Evolutionary conservation across 2,888 invertebrate species (phyloP).

Genomic region (Troilus luridus): DNA sequence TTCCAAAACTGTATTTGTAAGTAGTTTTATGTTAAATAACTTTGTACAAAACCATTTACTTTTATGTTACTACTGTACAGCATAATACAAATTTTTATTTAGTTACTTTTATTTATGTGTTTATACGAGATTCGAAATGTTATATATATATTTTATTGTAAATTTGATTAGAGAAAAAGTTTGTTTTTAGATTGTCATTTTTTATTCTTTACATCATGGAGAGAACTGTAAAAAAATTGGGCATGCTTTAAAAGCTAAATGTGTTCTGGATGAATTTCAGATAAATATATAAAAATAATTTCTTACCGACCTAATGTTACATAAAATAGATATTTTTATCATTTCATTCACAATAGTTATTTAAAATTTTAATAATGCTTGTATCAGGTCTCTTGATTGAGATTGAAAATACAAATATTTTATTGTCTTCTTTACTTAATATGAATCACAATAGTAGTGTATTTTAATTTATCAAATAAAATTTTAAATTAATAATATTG

Average conservation of each 20-base stretch:
- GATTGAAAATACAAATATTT: slow-evolving; percentile 41
- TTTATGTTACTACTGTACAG: slow-evolving; percentile 59
- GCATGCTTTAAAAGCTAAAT: slow-evolving; percentile 59
- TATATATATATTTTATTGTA: slow-evolving; percentile 64
- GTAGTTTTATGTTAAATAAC: slow-evolving; percentile 60
- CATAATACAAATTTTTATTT: slow-evolving; percentile 63
- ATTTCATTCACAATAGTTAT: slow-evolving; percentile 47
- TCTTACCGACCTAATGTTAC: slow-evolving; percentile 33
- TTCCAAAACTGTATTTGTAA: slow-evolving; percentile 54
- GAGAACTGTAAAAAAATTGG: slow-evolving; percentile 39
- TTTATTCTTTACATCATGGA: slow-evolving; percentile 33
- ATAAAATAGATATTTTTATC: slow-evolving; percentile 45
- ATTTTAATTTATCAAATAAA: slow-evolving; percentile 58
- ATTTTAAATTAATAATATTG: slow-evolving; percentile 53
- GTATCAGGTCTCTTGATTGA: slow-evolving; percentile 15
- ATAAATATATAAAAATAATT: slow-evolving; percentile 44
- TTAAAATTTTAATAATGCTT: slow-evolving; percentile 37
- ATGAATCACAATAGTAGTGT: slow-evolving; percentile 49
- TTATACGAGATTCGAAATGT: slow-evolving; percentile 63
- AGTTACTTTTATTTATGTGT: slow-evolving; percentile 64
- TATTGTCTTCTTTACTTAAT: slow-evolving; percentile 53
- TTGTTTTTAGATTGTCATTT: slow-evolving; percentile 59
- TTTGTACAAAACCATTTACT: slow-evolving; percentile 62
- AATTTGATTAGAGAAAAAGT: slow-evolving; percentile 61
- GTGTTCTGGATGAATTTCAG: slow-evolving; percentile 52